Conservation (phyloP, 1,140 invertebrate genomes). For the Himalopsyche phryganea region DNA sequence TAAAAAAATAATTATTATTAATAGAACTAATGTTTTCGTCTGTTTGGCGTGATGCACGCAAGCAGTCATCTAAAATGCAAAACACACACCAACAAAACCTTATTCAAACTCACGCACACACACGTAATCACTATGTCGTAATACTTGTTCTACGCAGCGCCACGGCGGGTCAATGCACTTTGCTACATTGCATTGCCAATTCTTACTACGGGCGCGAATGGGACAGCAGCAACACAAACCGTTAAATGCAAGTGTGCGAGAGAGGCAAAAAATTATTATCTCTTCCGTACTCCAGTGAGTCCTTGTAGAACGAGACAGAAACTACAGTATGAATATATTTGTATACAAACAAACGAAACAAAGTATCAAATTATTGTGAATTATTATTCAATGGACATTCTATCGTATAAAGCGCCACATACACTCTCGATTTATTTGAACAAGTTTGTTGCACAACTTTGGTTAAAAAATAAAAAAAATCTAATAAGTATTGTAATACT, state of each 20-base stretch:
- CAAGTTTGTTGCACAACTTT: no score
- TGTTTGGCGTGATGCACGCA: not conserved
- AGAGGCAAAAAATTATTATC: not conserved
- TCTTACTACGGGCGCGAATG: not conserved
- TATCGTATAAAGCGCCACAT: no score
- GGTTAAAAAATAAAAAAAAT: no score
- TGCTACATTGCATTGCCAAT: conserved; percentile 3
- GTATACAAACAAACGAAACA: not conserved
- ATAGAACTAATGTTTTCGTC: not conserved
- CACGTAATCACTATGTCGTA: conserved; percentile 16
- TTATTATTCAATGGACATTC: not conserved
- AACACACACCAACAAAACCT: no score
- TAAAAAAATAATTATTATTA: no score
- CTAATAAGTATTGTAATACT: no score
- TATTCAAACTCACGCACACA: conserved; percentile 11
- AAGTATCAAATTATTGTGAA: not conserved
- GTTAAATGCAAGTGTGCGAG: not conserved
- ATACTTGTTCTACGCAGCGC: conserved; percentile 17
- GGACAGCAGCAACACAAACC: not conserved
- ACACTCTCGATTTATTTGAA: no score
- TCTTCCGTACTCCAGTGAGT: not conserved
- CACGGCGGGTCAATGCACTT: conserved; percentile 21
- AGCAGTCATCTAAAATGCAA: not conserved
- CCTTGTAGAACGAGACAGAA: conserved; percentile 20
- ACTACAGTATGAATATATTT: not conserved